A percentile compares a stretch with the other conserved stretches of the same genome.
Evolutionary conservation across 2,113 vertebrate species (phyloP).

Genomic region (Neolamprologus sp.): DNA sequence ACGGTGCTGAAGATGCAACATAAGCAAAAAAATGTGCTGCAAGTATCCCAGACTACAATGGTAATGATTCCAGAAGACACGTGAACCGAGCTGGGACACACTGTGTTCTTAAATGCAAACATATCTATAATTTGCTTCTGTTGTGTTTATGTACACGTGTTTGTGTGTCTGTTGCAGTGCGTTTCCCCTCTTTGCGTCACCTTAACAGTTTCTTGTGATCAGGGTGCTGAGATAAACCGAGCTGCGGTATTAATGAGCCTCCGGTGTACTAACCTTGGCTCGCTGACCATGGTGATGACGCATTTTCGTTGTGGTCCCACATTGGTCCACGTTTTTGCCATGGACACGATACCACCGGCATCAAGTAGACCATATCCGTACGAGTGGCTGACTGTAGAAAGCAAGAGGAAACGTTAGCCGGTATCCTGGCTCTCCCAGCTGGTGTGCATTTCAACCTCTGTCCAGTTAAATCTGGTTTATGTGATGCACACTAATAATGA

Average conservation of each 20-base stretch:
- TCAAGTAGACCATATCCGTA: constrained; percentile 93
- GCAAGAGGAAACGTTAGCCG: neutral
- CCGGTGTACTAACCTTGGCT: constrained; percentile 77
- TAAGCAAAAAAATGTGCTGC: neutral
- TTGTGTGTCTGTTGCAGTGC: neutral
- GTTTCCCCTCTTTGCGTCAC: neutral
- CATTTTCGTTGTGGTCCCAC: constrained; percentile 88
- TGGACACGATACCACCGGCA: constrained; percentile 82
- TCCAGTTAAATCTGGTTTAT: neutral
- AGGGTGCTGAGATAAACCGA: neutral
- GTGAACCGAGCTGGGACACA: neutral
- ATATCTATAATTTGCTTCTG: neutral
- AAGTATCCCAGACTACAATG: neutral
- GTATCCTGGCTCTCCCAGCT: neutral
- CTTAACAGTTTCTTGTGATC: neutral
- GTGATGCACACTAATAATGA: neutral
- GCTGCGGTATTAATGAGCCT: neutral
- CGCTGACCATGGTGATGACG: constrained; percentile 77
- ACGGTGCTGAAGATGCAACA: neutral
- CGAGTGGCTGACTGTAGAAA: constrained; percentile 87
- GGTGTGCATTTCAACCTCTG: neutral
- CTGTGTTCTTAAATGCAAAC: neutral
- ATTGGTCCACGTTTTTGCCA: constrained; percentile 87
- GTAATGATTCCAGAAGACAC: neutral
- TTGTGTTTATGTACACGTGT: neutral